phyloP scores from a whole-genome alignment of 2,888 invertebrate genomes.

The Chesias legatella region DNA sequence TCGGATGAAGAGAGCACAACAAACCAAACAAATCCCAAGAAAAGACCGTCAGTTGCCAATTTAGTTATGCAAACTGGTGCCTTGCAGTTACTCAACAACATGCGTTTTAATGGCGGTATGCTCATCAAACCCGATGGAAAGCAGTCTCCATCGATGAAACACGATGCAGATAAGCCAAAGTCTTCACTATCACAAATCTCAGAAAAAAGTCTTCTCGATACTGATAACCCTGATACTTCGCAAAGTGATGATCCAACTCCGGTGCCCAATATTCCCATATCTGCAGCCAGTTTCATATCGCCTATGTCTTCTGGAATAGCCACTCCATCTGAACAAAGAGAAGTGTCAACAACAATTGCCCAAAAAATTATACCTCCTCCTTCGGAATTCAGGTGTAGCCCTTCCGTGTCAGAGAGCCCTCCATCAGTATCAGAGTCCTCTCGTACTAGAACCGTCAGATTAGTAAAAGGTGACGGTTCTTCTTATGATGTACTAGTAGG shows the following conservation, averaged over 20 bases:
- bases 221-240: conserved; percentile 73
- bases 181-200: conserved; percentile 82
- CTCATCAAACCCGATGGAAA: conserved; percentile 63
- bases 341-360: conserved; percentile 75
- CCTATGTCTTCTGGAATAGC: conserved; percentile 65
- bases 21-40: conserved; percentile 74
- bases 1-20: conserved; percentile 94
- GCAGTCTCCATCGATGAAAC: conserved; percentile 55
- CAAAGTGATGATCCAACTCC: conserved; percentile 52
- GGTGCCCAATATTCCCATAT: conserved; percentile 52
- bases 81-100: conserved; percentile 74
- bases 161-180: conserved; percentile 61
- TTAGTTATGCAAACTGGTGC: conserved; percentile 84
- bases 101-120: conserved; percentile 79
- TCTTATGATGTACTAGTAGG: conserved; percentile 89
- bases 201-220: conserved; percentile 83
- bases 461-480: conserved; percentile 79
- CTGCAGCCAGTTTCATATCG: conserved; percentile 58
- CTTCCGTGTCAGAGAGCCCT: conserved; percentile 83
- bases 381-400: conserved; percentile 85
- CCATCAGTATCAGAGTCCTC: conserved; percentile 78
- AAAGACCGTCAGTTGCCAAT: conserved; percentile 84
- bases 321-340: conserved; percentile 67
- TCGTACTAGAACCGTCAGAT: conserved; percentile 75
- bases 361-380: conserved; percentile 88